phyloP scores from a whole-genome alignment of 1,140 invertebrate genomes.

The Bilobella aurantiaca region DNA sequence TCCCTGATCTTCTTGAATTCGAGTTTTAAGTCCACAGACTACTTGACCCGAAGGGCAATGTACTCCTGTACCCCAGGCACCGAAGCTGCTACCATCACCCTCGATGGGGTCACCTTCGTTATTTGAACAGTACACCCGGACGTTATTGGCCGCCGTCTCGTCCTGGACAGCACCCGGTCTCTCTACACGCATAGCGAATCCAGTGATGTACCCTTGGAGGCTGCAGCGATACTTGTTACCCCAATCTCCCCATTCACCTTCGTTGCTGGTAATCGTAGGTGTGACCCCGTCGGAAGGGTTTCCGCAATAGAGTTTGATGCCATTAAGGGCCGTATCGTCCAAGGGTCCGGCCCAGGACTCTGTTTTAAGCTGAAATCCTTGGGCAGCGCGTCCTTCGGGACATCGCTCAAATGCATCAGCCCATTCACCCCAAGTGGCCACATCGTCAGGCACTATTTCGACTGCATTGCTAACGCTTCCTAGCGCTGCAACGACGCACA shows the following conservation, averaged over 20 bases:
- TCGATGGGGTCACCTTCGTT: slow-evolving; percentile 10
- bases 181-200: slow-evolving; percentile 15
- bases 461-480: too few relatives aligned
- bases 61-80: slow-evolving; percentile 1
- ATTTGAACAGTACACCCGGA: slow-evolving; percentile 19
- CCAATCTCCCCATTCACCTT: slow-evolving; percentile 20
- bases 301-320: too few relatives aligned
- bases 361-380: too few relatives aligned
- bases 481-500: too few relatives aligned
- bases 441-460: too few relatives aligned
- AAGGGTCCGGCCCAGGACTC: too few relatives aligned
- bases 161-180: slow-evolving; percentile 11
- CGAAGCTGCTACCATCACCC: slow-evolving; percentile 19
- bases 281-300: background rate
- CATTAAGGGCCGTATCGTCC: too few relatives aligned
- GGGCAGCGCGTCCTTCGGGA: too few relatives aligned
- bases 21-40: slow-evolving; percentile 16
- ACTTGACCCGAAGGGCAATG: slow-evolving; percentile 2
- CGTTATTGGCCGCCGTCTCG: slow-evolving; percentile 21
- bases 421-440: too few relatives aligned
- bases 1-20: slow-evolving; percentile 10
- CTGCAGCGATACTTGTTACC: slow-evolving; percentile 12
- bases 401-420: too few relatives aligned
- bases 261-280: slow-evolving; percentile 3
- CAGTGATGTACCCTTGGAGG: slow-evolving; percentile 16